Percentiles rank a stretch among this genome's conserved stretches.
Evolutionary conservation across 2,797 vertebrate species (phyloP).

Genomic region (Sebastes cheni): DNA sequence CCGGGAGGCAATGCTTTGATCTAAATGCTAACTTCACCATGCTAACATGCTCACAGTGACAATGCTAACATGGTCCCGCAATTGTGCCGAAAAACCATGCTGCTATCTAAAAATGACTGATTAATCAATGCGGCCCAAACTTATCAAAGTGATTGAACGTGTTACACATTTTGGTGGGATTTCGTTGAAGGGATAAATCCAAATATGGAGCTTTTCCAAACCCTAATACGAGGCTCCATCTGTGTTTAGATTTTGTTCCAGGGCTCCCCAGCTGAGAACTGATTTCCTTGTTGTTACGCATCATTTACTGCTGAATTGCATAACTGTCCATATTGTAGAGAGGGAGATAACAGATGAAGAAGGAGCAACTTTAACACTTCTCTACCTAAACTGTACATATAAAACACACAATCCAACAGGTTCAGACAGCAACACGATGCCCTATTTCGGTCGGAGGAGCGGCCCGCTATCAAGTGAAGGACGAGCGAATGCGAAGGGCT

Average conservation of each 20-base stretch:
- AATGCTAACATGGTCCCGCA: no score
- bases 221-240: constrained; percentile 20
- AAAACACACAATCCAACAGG: constrained; percentile 17
- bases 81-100: no score
- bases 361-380: not conserved
- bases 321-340: constrained; percentile 19
- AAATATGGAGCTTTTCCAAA: not conserved
- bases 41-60: no score
- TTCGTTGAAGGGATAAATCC: not conserved
- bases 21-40: no score
- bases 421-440: constrained; percentile 28
- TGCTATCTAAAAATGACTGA: no score
- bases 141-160: not conserved
- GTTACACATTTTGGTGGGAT: not conserved
- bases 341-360: constrained; percentile 19
- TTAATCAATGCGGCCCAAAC: not conserved
- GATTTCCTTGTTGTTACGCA: constrained; percentile 33
- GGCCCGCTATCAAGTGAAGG: constrained; percentile 61
- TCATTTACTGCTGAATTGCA: constrained; percentile 46
- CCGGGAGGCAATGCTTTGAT: no score
- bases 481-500: constrained; percentile 29
- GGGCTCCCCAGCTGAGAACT: constrained; percentile 13
- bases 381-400: not conserved
- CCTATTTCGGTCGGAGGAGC: constrained; percentile 49
- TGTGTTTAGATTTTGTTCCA: constrained; percentile 34